phyloP scores from a whole-genome alignment of 2,888 invertebrate species.

The Andrena bicolor region DNA sequence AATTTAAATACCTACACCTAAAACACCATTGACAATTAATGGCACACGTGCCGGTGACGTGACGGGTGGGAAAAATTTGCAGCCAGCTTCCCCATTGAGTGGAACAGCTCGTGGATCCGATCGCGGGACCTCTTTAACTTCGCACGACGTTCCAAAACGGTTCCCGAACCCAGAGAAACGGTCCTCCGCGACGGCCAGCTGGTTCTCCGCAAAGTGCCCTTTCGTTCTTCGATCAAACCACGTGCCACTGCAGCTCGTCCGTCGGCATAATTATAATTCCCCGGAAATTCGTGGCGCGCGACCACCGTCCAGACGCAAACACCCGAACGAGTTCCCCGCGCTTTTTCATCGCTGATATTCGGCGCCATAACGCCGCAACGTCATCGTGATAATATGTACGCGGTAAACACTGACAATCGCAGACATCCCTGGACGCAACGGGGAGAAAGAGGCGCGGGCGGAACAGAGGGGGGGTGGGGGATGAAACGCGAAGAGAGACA shows the following conservation, averaged over 20 bases:
- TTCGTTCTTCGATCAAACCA: background rate
- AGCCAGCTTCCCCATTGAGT: too few relatives aligned
- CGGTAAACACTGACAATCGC: slow-evolving; percentile 65
- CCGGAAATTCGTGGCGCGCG: slow-evolving; percentile 33
- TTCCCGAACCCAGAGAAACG: too few relatives aligned
- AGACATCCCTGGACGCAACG: slow-evolving; percentile 11
- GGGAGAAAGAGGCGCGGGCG: slow-evolving; percentile 10
- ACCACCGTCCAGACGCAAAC: slow-evolving; percentile 50
- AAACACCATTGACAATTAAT: too few relatives aligned
- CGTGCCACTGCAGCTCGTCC: background rate
- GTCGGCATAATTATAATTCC: slow-evolving; percentile 38
- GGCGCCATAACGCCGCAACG: slow-evolving; percentile 63
- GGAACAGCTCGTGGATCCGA: too few relatives aligned
- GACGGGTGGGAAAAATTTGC: too few relatives aligned
- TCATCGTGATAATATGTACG: slow-evolving; percentile 64
- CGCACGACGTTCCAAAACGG: too few relatives aligned
- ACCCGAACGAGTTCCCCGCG: slow-evolving; percentile 25
- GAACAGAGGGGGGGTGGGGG: slow-evolving; percentile 9
- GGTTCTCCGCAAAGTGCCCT: background rate
- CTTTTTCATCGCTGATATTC: slow-evolving; percentile 51
- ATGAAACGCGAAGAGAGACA: background rate
- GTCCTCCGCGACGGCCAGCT: background rate
- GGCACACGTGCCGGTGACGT: too few relatives aligned
- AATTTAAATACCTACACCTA: too few relatives aligned
- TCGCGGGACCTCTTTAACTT: too few relatives aligned